Evolutionary conservation across 2,888 invertebrate genomes (phyloP), one percentile per base, ranked within the genome.

Genomic region (Nymphalis c-album): DNA sequence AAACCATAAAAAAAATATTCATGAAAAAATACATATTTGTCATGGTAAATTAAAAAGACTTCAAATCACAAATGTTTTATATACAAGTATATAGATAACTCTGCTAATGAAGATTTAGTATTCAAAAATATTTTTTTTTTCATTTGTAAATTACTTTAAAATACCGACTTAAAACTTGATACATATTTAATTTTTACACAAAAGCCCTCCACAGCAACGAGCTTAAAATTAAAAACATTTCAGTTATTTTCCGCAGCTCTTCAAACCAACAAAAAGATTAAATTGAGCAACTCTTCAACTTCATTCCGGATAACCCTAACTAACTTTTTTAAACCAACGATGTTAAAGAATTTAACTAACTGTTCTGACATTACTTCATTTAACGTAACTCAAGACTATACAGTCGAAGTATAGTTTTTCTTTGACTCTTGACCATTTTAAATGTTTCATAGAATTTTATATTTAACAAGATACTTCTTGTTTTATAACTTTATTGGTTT

Each of bases 271-370:
- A 61, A 61, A 61, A 61, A 61, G 48, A 61, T 61, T 20, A 57
- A 61, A 55, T 61, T 61, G 46, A 59, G 18, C 45, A 59, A 31
- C 46, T 59, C 31, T 55, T 62, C 61, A 55, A 58, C 66, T 70
- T 26, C 46, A 62, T 47, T 70, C 64, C 58, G 58, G 61, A 53
- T 64, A 55, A 62, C 58, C 67, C 45, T 60, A 69, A 67, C 67
- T 67, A 66, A 66, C 61, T 67, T 70, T 70, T 64, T 64, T 51
- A 63, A 66, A 60, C 63, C 55, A 26, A 17, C 51, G 64, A 40
- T 40, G 58, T 67, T 59, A 62, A 64, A 53, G 64, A 67, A 67
- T 67, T 70, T 59, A 64, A 64, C 60, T 62, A 64, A 67, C 67
- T 50, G 58, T 61, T 63, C 62, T 62, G 58, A 58, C 22, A 50